Evolutionary conservation across 1,140 invertebrate genomes (phyloP), one percentile per base, ranked within the genome.

Genomic region (Steinernema khuongi): DNA sequence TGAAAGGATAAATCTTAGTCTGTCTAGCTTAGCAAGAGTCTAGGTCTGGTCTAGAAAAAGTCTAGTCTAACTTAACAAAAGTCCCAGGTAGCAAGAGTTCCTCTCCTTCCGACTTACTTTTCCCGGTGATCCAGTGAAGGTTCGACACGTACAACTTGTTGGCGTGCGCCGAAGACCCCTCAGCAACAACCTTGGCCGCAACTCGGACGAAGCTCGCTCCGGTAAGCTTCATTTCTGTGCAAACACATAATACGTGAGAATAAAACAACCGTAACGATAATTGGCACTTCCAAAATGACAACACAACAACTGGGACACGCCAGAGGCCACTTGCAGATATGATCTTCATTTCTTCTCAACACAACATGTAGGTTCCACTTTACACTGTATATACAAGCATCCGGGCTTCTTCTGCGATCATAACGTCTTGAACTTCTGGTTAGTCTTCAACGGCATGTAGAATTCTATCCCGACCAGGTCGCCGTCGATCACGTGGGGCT

Each of bases 401-500:
- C 50, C 50, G 26, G 14, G 19, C 14, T n/a, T 60, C 7, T 60
- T 22, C 7, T 4, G 14, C 11, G 22, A 68, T 31, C 67, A 68
- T 33, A 68, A 14, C 14, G 73, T 73, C 28, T 74, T 76, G 22
- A 80, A 79, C 17, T 71, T 67, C 26, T 29, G 50, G n/a, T 68
- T 68, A 2, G 36, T 19, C 26, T 79, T 79, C 4, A 81, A 41
- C 4, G 79, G 81, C 18, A 77, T 77, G 32, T 76, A 81, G 19
- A 75, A 70, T 36, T 81, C 80, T 28, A 81, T 67, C 26, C 74
- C 79, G 29, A 79, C 79, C 66, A 79, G 28, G 72, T 78, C 79
- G 31, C 83, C 83, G 74, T 83, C 83, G 41, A 83, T 83, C 33
- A 83, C 76, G 36, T 83, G 82, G 18, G 83, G 82, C 26, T 76